phyloP scores from a whole-genome alignment of 2,113 vertebrate genomes.

The Pelvicachromis taeniatus region DNA sequence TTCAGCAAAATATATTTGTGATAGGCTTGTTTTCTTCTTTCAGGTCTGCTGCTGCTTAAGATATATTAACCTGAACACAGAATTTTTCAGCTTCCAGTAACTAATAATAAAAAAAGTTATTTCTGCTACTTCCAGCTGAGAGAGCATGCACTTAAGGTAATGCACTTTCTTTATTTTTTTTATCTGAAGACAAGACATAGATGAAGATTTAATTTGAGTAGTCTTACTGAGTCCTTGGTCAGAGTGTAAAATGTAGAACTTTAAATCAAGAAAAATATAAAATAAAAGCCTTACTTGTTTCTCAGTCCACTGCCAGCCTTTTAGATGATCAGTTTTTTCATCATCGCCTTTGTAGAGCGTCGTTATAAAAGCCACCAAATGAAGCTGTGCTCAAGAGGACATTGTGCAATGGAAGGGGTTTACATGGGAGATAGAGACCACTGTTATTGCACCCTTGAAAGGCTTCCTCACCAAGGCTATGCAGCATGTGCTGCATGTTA shows the following conservation, averaged over 20 bases:
- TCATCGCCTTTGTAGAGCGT: not conserved
- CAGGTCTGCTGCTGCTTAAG: not conserved
- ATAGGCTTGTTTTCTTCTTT: not conserved
- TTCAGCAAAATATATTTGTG: not conserved
- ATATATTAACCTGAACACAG: not conserved
- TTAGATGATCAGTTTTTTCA: not conserved
- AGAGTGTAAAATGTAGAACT: not conserved
- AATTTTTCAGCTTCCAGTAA: not conserved
- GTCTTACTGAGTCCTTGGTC: not conserved
- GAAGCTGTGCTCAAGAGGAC: not conserved
- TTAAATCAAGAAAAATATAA: not conserved
- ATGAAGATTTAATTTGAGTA: not conserved
- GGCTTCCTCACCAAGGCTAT: constrained; percentile 39
- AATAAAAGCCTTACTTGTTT: constrained; percentile 39
- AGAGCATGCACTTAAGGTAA: not conserved
- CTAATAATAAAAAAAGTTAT: not conserved
- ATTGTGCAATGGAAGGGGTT: not conserved
- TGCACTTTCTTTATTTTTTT: not conserved
- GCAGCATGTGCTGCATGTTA: not conserved
- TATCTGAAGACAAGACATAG: not conserved
- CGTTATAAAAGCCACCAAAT: not conserved
- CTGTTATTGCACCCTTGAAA: constrained; percentile 57
- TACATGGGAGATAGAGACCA: not conserved
- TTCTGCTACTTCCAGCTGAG: not conserved
- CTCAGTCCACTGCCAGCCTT: not conserved